Conservation (phyloP, 2,888 invertebrate genomes). For the Ectemnius lituratus region DNA sequence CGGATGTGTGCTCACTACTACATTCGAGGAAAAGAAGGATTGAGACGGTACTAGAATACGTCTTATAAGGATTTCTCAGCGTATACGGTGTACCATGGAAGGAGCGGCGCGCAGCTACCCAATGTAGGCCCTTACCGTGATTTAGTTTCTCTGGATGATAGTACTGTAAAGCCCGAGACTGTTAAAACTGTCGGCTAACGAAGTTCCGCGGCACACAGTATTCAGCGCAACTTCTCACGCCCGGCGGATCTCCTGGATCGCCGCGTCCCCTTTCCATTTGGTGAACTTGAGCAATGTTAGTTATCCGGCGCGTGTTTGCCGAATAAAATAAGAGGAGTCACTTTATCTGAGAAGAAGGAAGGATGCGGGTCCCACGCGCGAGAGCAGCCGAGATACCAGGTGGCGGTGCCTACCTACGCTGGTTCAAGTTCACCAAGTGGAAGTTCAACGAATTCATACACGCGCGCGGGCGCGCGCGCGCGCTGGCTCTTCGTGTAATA, state of each 20-base stretch:
- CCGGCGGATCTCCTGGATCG: too few relatives aligned
- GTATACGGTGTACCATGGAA: background rate
- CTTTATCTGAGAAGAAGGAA: too few relatives aligned
- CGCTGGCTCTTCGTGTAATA: conserved; percentile 7
- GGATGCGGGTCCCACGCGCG: too few relatives aligned
- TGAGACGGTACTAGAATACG: background rate
- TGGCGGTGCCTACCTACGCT: background rate
- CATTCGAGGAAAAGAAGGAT: background rate
- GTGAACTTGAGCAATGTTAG: too few relatives aligned
- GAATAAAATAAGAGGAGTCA: too few relatives aligned
- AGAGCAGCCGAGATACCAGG: too few relatives aligned
- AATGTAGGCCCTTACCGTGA: background rate
- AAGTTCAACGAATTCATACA: conserved; percentile 33
- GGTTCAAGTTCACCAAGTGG: conserved; percentile 27
- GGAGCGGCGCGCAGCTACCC: background rate
- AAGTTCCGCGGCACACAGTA: too few relatives aligned
- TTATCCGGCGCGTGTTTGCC: too few relatives aligned
- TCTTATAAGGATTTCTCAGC: conserved; percentile 5
- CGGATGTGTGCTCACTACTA: too few relatives aligned
- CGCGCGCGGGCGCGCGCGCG: background rate
- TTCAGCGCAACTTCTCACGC: too few relatives aligned
- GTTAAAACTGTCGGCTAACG: too few relatives aligned
- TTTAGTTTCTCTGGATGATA: background rate
- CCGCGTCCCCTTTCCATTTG: too few relatives aligned
- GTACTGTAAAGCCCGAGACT: background rate